Percentiles rank a stretch among this genome's conserved stretches.
These are phyloP conservation scores for Coelopa pilipes DNA, from an alignment of 2,888 invertebrate genomes.

Conservation along the genomic window DNA sequence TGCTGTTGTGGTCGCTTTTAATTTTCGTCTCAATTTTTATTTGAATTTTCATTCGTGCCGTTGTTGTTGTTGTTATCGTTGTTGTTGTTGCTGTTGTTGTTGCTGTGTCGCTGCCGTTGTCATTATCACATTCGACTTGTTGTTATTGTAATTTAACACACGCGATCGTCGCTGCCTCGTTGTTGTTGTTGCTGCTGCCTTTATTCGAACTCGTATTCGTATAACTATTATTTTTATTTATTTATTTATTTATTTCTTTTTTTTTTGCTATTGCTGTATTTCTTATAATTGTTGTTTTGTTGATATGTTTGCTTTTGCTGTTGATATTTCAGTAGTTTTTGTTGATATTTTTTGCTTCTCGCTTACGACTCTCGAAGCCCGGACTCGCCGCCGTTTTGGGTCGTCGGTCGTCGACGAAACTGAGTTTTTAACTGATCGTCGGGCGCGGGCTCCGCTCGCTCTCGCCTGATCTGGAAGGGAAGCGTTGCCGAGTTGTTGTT, in stretches of 20 bases:
- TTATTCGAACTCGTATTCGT: too few species aligned
- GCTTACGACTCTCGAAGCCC: too few species aligned
- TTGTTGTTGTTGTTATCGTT: slow-evolving; percentile 14
- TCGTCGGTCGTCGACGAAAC: slow-evolving; percentile 27
- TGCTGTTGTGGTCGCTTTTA: too few species aligned
- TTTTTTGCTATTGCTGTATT: neutral
- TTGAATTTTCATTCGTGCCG: neutral
- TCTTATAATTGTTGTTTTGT: neutral
- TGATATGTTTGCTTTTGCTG: slow-evolving; percentile 10
- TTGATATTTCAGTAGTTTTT: neutral
- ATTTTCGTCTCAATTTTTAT: neutral
- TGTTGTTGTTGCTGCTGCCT: slow-evolving; percentile 10
- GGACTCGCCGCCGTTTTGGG: too few species aligned
- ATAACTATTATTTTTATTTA: neutral
- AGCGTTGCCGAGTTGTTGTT: neutral
- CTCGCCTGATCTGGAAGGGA: slow-evolving; percentile 18
- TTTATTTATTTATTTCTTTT: neutral
- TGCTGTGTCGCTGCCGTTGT: slow-evolving; percentile 1
- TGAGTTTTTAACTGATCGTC: slow-evolving; percentile 29
- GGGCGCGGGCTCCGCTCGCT: neutral
- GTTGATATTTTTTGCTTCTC: neutral
- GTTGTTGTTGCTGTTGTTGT: slow-evolving; percentile 28
- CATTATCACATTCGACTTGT: too few species aligned
- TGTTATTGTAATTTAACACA: too few species aligned
- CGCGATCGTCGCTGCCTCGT: neutral